phyloP scores from a whole-genome alignment of 1,140 invertebrate genomes.

The Eufriesea mexicana region DNA sequence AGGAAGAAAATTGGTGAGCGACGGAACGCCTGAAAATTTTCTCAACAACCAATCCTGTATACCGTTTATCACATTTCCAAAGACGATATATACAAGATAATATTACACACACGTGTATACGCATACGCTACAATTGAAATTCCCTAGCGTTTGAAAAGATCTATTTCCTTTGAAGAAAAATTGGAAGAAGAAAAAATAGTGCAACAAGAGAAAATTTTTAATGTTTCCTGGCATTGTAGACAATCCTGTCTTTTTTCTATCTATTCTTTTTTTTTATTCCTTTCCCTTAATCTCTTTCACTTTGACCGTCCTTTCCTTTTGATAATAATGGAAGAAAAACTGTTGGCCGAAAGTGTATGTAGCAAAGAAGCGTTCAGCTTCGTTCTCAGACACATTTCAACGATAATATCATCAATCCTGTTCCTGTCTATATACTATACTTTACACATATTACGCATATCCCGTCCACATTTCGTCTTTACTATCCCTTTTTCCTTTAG shows the following conservation, averaged over 20 bases:
- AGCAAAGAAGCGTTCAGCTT: neutral
- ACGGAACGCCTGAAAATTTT: constrained; percentile 44
- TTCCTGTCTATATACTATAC: constrained; percentile 4
- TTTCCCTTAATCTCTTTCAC: neutral
- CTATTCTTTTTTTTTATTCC: neutral
- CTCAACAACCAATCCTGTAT: neutral
- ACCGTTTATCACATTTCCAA: neutral
- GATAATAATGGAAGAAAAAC: neutral
- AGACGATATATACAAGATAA: neutral
- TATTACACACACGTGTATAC: neutral
- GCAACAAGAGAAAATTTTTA: constrained; percentile 19
- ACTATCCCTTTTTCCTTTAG: constrained; percentile 70
- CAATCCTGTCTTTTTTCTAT: constrained; percentile 9
- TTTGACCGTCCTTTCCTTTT: neutral
- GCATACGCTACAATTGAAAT: neutral
- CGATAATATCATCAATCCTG: constrained; percentile 25
- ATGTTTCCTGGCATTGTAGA: constrained; percentile 24
- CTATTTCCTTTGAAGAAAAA: neutral
- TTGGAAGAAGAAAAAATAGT: constrained; percentile 5
- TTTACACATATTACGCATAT: constrained; percentile 16
- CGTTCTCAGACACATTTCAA: constrained; percentile 2
- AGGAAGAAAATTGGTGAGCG: neutral
- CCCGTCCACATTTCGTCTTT: constrained; percentile 45
- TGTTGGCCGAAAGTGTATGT: neutral
- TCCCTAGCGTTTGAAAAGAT: constrained; percentile 15